phyloP scores from a whole-genome alignment of 2,797 vertebrate species.

The Micrastur ruficollis region DNA sequence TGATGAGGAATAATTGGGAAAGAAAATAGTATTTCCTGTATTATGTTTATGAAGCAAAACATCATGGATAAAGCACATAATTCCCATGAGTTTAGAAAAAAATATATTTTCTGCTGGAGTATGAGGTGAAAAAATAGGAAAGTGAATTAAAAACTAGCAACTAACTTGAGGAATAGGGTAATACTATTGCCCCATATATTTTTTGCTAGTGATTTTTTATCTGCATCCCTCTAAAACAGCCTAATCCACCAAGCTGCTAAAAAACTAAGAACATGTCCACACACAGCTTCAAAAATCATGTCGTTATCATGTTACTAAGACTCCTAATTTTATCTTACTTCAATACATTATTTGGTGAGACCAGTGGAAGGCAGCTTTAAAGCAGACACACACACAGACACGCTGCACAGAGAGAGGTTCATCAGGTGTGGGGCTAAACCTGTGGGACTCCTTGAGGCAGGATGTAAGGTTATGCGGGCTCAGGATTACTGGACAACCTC shows the following conservation, averaged over 20 bases:
- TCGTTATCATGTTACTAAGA: not conserved
- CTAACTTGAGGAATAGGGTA: not conserved
- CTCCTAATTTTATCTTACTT: not conserved
- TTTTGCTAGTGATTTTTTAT: not conserved
- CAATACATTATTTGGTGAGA: not conserved
- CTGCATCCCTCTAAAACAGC: not conserved
- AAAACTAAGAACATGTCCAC: not conserved
- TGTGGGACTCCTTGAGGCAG: not conserved
- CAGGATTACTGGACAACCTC: not conserved
- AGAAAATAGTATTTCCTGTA: not conserved
- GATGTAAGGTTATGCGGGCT: not conserved
- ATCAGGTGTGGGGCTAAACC: not conserved
- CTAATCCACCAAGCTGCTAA: not conserved
- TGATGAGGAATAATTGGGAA: not conserved
- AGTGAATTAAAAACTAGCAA: not conserved
- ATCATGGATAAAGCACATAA: not conserved
- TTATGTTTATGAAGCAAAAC: constrained; percentile 1
- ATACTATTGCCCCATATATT: not conserved
- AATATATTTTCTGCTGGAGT: not conserved
- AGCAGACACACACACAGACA: not conserved
- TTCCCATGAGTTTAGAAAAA: not conserved
- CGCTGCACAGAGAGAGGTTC: not conserved
- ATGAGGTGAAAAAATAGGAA: not conserved
- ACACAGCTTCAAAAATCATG: not conserved
- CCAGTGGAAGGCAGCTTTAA: not conserved